A percentile compares a stretch with the other conserved stretches of the same genome.
Conservation (phyloP, 2,888 invertebrate species). For the Rhagonycha lutea region DNA sequence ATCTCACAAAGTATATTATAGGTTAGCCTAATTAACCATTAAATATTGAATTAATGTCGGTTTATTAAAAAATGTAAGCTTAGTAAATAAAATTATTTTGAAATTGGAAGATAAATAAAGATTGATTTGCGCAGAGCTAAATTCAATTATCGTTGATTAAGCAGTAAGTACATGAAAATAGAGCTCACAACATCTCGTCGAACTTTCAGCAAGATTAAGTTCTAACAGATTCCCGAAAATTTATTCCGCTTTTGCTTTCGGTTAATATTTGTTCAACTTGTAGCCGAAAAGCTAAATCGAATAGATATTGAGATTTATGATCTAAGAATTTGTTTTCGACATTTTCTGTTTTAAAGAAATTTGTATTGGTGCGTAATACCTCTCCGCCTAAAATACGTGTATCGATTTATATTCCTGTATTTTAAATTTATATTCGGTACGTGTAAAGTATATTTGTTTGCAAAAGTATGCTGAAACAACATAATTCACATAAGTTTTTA, state of each 20-base stretch:
- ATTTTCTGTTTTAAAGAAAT: background rate
- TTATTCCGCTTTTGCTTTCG: background rate
- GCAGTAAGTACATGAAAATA: background rate
- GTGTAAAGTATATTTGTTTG: background rate
- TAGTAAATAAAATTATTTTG: background rate
- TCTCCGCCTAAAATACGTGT: background rate
- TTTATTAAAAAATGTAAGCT: background rate
- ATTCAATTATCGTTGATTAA: constrained; percentile 1
- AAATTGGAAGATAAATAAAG: background rate
- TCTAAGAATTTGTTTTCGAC: constrained; percentile 1
- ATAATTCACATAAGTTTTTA: background rate
- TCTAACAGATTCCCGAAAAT: background rate
- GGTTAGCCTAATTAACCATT: too few relatives aligned
- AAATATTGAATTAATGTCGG: too few relatives aligned
- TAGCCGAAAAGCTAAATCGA: constrained; percentile 2
- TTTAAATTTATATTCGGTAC: background rate
- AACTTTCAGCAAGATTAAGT: background rate
- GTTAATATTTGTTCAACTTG: constrained; percentile 1
- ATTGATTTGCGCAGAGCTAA: background rate
- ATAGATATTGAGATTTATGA: background rate
- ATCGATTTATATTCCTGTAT: background rate
- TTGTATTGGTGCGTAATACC: background rate
- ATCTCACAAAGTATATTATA: background rate
- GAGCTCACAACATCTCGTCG: background rate
- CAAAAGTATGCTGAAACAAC: background rate